Evolutionary conservation across 2,888 invertebrate species (phyloP), one percentile per base, ranked within the genome.

Genomic region (Omphaloscelis lunosa): DNA sequence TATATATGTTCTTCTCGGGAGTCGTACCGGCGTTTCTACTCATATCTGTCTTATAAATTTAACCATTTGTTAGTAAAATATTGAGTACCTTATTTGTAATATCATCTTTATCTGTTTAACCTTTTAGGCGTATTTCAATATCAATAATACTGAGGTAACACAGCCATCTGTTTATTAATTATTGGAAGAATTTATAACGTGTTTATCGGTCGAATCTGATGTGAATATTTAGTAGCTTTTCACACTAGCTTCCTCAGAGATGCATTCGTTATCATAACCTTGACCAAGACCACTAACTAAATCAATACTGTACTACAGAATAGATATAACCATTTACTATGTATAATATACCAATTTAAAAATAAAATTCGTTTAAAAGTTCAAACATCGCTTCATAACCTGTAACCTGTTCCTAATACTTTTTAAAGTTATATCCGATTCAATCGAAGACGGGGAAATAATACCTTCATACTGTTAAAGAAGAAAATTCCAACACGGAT

Each of bases 401-500:
- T 11, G 23, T 29, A 27, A 17, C 23, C 17, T 17, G 11, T 23
- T 8, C 8, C 51, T 51, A n/a, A 12, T 15, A 72, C 9, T 56
- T 68, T 48, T 61, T 7, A 48, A 69, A 66, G 51, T 20, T 41
- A 17, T 23, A 56, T 29, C 39, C 15, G n/a, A 51, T 51, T 6
- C 6, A 15, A 58, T 70, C 2, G 23, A 63, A 51, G 23, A 39
- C n/a, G 39, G 17, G 2, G 9, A 34, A 56, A 62, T 41, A 58
- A 39, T 58, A 56, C 27, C 9, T 20, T 48, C 20, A 29, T 72
- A 67, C 39, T 29, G 51, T 34, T 0, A 12, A 75, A 58, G 61
- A 74, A 71, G 51, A 63, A 82, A 66, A 76, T 61, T 72, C 69
- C 20, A 62, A 63, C 67, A 77, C 67, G 61, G 67, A 81, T 81